These are phyloP conservation scores for Gnathonemus echidnorhynchus DNA, from an alignment of 2,113 vertebrate species.

Conservation along the genomic window DNA sequence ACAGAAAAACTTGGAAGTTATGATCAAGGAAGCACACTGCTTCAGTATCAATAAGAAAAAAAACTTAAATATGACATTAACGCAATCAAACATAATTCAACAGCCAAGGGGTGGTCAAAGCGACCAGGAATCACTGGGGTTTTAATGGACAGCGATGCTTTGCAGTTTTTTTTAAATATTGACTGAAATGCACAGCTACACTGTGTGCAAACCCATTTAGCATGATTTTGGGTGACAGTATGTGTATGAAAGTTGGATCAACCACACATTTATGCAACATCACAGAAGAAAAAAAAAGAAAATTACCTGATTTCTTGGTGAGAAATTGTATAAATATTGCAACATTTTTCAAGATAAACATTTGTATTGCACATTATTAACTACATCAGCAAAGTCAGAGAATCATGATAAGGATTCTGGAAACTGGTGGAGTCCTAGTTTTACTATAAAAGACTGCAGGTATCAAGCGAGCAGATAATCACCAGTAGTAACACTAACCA, in stretches of 20 bases:
- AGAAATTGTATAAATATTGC: neutral
- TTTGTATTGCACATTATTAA: neutral
- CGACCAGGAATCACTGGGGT: neutral
- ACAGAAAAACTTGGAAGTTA: conserved; percentile 10
- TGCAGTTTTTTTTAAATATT: neutral
- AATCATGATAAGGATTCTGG: neutral
- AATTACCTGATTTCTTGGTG: conserved; percentile 4
- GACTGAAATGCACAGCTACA: neutral
- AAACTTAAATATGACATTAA: neutral
- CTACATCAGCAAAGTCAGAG: neutral
- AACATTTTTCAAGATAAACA: neutral
- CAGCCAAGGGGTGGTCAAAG: neutral
- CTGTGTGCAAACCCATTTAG: neutral
- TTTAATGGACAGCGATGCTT: neutral
- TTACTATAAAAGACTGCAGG: neutral
- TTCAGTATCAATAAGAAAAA: neutral
- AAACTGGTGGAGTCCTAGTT: neutral
- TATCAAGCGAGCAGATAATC: neutral
- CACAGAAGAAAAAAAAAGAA: neutral
- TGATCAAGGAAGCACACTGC: neutral
- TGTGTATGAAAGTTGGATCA: neutral
- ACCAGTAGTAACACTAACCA: neutral
- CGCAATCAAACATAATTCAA: neutral
- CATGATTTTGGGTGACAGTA: neutral
- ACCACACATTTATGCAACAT: neutral